These are phyloP conservation scores for Pseudochromis fuscus DNA, from an alignment of 2,797 vertebrate genomes.

Conservation along the genomic window DNA sequence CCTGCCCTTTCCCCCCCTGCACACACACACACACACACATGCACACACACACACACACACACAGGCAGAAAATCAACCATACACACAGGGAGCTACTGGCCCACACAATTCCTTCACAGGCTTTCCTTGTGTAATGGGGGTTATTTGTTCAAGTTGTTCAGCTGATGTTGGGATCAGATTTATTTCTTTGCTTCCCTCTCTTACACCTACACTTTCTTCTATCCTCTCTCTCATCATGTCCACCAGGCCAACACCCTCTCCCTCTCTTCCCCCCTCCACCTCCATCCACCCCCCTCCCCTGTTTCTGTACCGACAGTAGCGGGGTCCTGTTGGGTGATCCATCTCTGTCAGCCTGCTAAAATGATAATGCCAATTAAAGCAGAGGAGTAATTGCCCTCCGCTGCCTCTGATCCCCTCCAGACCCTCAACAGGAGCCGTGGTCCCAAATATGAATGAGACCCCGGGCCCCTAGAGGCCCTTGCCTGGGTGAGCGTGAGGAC, in stretches of 20 bases:
- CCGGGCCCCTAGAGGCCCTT: slow-evolving; percentile 65
- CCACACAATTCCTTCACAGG: slow-evolving; percentile 52
- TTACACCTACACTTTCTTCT: slow-evolving; percentile 44
- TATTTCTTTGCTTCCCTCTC: slow-evolving; percentile 52
- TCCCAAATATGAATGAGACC: slow-evolving; percentile 87
- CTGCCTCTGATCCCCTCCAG: slow-evolving; percentile 75
- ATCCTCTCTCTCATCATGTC: slow-evolving; percentile 41
- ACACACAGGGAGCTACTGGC: slow-evolving; percentile 31
- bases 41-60: slow-evolving; percentile 44
- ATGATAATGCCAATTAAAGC: slow-evolving; percentile 97
- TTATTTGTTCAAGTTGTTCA: slow-evolving; percentile 66
- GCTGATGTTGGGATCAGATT: slow-evolving; percentile 58
- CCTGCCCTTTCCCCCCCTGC: slow-evolving; percentile 43
- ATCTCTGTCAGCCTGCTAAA: slow-evolving; percentile 95
- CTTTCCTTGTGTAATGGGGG: slow-evolving; percentile 58
- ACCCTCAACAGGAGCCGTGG: slow-evolving; percentile 83
- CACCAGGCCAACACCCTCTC: slow-evolving; percentile 46
- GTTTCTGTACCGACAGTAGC: slow-evolving; percentile 63
- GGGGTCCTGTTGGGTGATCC: slow-evolving; percentile 85
- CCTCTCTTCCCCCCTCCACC: not conserved
- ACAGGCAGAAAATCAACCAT: slow-evolving; percentile 36
- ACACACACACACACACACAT: slow-evolving; percentile 25
- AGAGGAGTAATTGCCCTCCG: slow-evolving; percentile 91
- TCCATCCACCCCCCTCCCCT: not conserved
- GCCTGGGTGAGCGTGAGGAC: slow-evolving; percentile 60